These are phyloP conservation scores for Zootoca vivipara DNA, from an alignment of 2,113 vertebrate species.

Conservation along the genomic window DNA sequence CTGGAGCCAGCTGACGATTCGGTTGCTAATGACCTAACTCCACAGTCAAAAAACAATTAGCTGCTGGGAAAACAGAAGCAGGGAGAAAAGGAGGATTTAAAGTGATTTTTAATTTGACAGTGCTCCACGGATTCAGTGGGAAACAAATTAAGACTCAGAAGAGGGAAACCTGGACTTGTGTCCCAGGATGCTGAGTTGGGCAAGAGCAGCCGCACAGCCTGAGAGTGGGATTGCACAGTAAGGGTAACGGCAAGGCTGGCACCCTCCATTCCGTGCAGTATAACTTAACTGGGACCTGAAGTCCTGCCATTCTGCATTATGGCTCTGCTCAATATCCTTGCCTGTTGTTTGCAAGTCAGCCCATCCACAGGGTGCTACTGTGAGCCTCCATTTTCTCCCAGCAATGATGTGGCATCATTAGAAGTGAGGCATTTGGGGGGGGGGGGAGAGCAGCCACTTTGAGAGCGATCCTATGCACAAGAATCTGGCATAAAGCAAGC, in stretches of 20 bases:
- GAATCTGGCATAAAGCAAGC: too few species aligned
- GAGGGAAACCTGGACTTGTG: not conserved
- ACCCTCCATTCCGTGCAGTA: not conserved
- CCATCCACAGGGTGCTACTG: not conserved
- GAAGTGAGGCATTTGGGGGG: too few species aligned
- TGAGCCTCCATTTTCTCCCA: not conserved
- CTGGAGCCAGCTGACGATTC: constrained; percentile 40
- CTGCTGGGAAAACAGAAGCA: constrained; percentile 9
- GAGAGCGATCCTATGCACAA: too few species aligned
- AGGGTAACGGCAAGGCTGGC: not conserved
- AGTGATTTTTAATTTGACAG: not conserved
- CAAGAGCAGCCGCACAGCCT: not conserved
- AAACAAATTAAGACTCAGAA: not conserved
- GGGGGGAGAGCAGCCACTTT: too few species aligned
- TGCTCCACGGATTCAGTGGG: not conserved
- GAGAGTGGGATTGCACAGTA: not conserved
- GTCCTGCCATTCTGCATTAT: too few species aligned
- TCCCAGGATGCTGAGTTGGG: not conserved
- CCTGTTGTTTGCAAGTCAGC: too few species aligned
- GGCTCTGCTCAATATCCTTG: not conserved
- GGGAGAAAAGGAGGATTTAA: not conserved
- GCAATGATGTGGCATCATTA: not conserved
- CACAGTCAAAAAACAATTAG: constrained; percentile 15
- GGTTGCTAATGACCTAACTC: constrained; percentile 61
- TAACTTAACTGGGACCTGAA: not conserved